phyloP scores from a whole-genome alignment of 2,888 invertebrate genomes.

The Neoascia interrupta region DNA sequence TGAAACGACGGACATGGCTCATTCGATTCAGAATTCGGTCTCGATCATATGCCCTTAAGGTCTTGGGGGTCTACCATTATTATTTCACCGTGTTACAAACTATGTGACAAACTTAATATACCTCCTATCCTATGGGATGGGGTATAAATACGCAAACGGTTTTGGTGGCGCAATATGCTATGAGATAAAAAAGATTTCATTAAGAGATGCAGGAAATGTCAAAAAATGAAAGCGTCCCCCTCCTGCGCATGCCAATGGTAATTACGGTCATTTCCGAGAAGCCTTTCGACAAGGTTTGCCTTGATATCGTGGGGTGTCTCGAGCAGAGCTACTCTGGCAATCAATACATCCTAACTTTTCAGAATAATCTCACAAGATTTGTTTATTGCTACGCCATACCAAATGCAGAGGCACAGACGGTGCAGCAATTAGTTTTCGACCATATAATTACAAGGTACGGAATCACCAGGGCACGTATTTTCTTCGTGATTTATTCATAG shows the following conservation, averaged over 20 bases:
- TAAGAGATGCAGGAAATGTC: neutral
- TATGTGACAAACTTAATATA: too few relatives aligned
- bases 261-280: conserved; percentile 3
- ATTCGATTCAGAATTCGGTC: too few relatives aligned
- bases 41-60: too few relatives aligned
- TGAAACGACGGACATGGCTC: too few relatives aligned
- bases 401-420: neutral
- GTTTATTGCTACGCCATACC: too few relatives aligned
- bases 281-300: conserved; percentile 9
- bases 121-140: too few relatives aligned
- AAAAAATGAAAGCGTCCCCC: conserved; percentile 4
- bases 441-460: neutral
- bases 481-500: neutral
- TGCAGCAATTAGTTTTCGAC: neutral
- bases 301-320: neutral
- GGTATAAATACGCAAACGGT: too few relatives aligned
- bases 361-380: too few relatives aligned
- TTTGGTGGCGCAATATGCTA: neutral
- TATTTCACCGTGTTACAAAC: too few relatives aligned
- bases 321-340: neutral
- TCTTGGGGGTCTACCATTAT: too few relatives aligned
- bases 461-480: neutral
- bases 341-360: too few relatives aligned
- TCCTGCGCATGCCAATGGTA: neutral
- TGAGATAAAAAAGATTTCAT: neutral